Base-by-base conservation (phyloP, 1,140 invertebrate genomes). In the Dendrolimus punctatus region DNA sequence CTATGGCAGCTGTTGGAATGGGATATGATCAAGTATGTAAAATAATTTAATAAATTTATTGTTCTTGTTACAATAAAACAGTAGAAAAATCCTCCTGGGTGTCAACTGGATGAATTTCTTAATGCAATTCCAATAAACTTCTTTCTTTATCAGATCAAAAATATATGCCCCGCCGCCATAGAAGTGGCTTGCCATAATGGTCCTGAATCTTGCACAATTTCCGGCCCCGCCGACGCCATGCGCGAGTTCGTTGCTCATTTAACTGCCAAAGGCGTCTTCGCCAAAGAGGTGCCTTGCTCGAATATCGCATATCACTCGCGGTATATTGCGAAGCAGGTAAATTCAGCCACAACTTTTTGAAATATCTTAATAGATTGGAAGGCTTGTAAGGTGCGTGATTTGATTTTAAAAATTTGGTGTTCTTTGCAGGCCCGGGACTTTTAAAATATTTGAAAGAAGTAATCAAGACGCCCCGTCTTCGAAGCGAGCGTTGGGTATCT, bases 401-500 rank as follows among this genome's bases (percentile, higher is more conserved):
- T 7, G 7, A 4, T n/a, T 39, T 49, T 8, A 23, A 7, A 44
- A 8, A 9, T 9, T 45, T 45, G n/a, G 2, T 45, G 3, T 2
- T 45, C 6, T 45, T 9, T n/a, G 43, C 23, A 85, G 85, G 92
- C 4, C 91, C 93, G 0, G 88, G 87, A 23, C 80, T 98, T 1
- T 72, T 94, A 2, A 79, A 90, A 55, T 91, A 93, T 62, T 80
- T 98, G 52, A 90, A 81, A 69, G 85, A 93, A 73, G 90, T 95
- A 44, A 91, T 89, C 43, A 91, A 91, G 2, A 54, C 89, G 1
- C 91, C 94, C 0, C 93, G 93, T 63, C 66, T 76, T 5, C 89
- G 96, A 40, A 93, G 92, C 8, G 64, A 81, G 0, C 93, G 92
- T 59, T 98, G 97, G 96, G 75, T 98, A 0, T 95, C 94, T 66